Conservation (phyloP, 2,797 vertebrate genomes). For the Distichodus sexfasciatus region DNA sequence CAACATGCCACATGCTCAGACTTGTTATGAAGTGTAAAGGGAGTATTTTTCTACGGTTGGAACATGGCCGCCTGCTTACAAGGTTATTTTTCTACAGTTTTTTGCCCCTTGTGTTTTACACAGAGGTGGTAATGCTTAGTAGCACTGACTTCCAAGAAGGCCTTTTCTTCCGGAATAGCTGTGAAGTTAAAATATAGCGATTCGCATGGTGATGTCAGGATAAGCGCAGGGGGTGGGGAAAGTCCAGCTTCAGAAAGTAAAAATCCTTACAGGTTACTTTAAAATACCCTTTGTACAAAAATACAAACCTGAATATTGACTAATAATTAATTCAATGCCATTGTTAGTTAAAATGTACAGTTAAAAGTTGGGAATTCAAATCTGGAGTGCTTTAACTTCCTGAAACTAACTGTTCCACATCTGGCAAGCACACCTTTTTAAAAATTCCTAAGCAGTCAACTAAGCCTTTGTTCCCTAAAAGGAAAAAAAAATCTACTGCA, state of each 20-base stretch:
- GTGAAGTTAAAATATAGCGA: neutral
- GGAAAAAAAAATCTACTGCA: constrained; percentile 4
- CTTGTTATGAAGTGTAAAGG: neutral
- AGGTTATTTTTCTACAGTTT: constrained; percentile 18
- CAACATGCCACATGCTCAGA: constrained; percentile 3
- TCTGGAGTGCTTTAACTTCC: too few species aligned
- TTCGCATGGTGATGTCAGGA: neutral
- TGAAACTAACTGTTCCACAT: too few species aligned
- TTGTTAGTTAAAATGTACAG: too few species aligned
- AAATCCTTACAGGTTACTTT: too few species aligned
- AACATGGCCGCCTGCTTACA: neutral
- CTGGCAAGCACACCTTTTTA: too few species aligned
- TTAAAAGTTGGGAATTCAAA: too few species aligned
- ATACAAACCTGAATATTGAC: too few species aligned
- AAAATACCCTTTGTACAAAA: too few species aligned
- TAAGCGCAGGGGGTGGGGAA: too few species aligned
- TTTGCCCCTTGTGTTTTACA: constrained; percentile 36
- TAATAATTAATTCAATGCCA: too few species aligned
- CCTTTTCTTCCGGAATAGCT: too few species aligned
- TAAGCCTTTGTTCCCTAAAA: neutral
- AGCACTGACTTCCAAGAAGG: constrained; percentile 6
- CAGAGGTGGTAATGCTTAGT: constrained; percentile 14
- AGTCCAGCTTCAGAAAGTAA: too few species aligned
- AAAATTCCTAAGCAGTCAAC: neutral
- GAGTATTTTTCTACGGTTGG: neutral